Evolutionary conservation across 2,113 vertebrate species (phyloP).

Genomic region (Sigmodon hispidus): DNA sequence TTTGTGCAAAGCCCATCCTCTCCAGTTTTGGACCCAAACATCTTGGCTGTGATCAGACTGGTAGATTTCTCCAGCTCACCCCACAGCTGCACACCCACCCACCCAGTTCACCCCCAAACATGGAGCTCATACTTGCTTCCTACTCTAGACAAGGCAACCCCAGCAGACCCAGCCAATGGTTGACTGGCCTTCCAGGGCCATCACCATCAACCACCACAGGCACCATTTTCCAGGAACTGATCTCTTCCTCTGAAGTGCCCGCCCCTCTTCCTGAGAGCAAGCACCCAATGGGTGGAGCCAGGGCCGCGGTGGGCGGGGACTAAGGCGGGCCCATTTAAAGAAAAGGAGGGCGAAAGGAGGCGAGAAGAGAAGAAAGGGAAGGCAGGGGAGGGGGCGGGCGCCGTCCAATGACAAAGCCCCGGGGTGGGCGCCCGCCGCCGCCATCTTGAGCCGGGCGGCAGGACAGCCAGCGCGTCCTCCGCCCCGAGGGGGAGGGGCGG

Average conservation of each 20-base stretch:
- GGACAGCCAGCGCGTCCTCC: constrained; percentile 65
- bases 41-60: not conserved
- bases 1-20: not conserved
- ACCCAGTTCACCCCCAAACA: constrained; percentile 9
- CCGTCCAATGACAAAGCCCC: constrained; percentile 82
- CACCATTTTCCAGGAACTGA: constrained; percentile 72
- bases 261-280: constrained; percentile 66
- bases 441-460: constrained; percentile 84
- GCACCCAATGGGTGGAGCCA: constrained; percentile 78
- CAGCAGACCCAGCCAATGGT: constrained; percentile 27
- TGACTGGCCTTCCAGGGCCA: constrained; percentile 51
- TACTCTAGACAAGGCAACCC: not conserved
- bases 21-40: constrained; percentile 2
- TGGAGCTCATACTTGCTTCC: not conserved
- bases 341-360: constrained; percentile 75
- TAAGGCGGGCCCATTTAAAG: constrained; percentile 76
- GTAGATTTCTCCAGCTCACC: constrained; percentile 47
- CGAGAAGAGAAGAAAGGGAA: constrained; percentile 78
- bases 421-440: constrained; percentile 83
- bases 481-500: constrained; percentile 48
- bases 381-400: constrained; percentile 69
- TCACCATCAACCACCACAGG: constrained; percentile 49
- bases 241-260: constrained; percentile 64
- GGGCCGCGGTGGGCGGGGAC: constrained; percentile 66
- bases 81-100: not conserved